phyloP scores from a whole-genome alignment of 53 echinoderm and acorn worm genomes.

The Zoroaster sp. region DNA sequence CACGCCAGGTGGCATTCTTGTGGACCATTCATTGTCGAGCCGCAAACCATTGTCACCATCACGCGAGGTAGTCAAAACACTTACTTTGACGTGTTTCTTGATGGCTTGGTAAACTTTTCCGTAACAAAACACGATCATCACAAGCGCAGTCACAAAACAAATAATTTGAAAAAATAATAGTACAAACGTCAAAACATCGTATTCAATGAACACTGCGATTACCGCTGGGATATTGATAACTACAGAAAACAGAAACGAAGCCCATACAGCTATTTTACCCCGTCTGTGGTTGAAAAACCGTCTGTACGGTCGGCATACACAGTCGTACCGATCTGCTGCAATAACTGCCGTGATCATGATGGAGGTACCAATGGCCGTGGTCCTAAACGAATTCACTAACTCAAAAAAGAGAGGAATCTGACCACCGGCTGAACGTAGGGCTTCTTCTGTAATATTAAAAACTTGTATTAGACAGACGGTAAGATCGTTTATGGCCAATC shows the following conservation, averaged over 20 bases:
- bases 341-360: not conserved
- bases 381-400: not conserved
- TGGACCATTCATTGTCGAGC: not conserved
- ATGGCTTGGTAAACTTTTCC: constrained; percentile 9
- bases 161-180: not conserved
- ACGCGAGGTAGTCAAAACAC: not conserved
- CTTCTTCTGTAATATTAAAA: not conserved
- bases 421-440: not conserved
- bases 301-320: not conserved
- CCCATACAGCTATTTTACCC: not conserved
- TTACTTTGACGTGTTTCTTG: not conserved
- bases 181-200: not conserved
- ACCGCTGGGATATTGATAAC: not conserved
- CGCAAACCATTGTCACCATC: not conserved
- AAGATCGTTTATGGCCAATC: constrained; percentile 57
- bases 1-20: not conserved
- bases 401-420: not conserved
- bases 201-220: not conserved
- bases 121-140: not conserved
- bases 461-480: not conserved
- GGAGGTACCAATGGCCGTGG: not conserved
- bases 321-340: constrained; percentile 17
- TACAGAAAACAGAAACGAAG: not conserved
- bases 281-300: not conserved
- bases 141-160: not conserved